phyloP scores from a whole-genome alignment of 2,888 invertebrate genomes.

The Sesia apiformis region DNA sequence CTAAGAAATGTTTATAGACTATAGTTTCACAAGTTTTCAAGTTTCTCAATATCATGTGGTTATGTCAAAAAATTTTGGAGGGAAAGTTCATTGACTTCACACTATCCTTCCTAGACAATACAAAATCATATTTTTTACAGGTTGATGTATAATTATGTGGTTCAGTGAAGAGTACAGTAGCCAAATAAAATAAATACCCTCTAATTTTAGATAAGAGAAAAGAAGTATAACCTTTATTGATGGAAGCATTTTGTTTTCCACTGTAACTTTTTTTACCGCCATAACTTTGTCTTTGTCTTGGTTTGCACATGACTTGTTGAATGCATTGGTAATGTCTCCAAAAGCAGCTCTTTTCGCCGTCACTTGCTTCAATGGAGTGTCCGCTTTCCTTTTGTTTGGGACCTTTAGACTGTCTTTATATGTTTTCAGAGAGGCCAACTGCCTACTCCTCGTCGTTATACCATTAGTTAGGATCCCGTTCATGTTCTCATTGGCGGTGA shows the following conservation, averaged over 20 bases:
- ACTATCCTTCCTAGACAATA: too few species aligned
- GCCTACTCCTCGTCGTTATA: constrained; percentile 77
- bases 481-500: constrained; percentile 59
- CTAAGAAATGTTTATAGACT: too few species aligned
- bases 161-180: too few species aligned
- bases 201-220: too few species aligned
- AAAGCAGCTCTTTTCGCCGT: constrained; percentile 87
- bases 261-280: constrained; percentile 64
- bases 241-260: constrained; percentile 65
- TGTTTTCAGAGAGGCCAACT: constrained; percentile 62
- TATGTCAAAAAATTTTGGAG: too few species aligned
- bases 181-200: too few species aligned
- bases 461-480: constrained; percentile 65
- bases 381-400: constrained; percentile 85
- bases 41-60: too few species aligned
- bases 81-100: too few species aligned
- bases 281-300: constrained; percentile 53
- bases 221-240: constrained; percentile 40
- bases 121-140: too few species aligned
- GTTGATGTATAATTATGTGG: too few species aligned
- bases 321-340: constrained; percentile 88
- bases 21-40: too few species aligned
- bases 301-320: constrained; percentile 50
- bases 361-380: constrained; percentile 84
- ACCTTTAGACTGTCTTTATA: constrained; percentile 60